Conservation (phyloP, 2,113 vertebrate genomes). For the Junco hyemalis region DNA sequence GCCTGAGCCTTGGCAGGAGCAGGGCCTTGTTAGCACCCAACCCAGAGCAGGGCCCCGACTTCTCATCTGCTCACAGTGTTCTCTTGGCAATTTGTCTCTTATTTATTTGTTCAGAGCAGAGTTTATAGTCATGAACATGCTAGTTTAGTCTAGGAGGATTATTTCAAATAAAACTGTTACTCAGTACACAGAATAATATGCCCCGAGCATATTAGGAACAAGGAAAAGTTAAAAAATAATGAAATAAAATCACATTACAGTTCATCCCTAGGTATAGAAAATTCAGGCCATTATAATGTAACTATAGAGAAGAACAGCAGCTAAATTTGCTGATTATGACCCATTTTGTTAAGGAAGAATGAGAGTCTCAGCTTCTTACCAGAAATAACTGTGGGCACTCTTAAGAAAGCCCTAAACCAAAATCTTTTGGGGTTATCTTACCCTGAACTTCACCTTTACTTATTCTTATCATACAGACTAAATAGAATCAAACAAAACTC, state of each 20-base stretch:
- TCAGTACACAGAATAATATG: background rate
- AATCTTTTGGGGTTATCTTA: background rate
- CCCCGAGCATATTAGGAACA: background rate
- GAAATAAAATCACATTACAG: background rate
- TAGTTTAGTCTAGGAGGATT: background rate
- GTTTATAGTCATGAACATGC: fast-evolving
- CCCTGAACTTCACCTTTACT: background rate
- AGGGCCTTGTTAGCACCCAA: background rate
- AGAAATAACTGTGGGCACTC: background rate
- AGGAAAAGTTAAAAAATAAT: background rate
- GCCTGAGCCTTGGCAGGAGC: background rate
- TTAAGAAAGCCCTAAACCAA: background rate
- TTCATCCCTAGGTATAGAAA: background rate
- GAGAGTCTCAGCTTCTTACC: background rate
- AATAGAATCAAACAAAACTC: background rate
- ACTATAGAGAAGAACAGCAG: background rate
- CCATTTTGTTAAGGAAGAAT: background rate
- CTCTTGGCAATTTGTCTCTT: background rate
- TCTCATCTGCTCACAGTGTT: background rate
- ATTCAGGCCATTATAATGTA: background rate
- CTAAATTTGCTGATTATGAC: background rate
- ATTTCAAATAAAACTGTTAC: background rate
- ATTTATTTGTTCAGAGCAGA: background rate
- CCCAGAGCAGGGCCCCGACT: background rate
- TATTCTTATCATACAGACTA: background rate